Evolutionary conservation across 2,797 vertebrate genomes (phyloP), one percentile per base, ranked within the genome.

Genomic region (Hemibagrus guttatus): DNA sequence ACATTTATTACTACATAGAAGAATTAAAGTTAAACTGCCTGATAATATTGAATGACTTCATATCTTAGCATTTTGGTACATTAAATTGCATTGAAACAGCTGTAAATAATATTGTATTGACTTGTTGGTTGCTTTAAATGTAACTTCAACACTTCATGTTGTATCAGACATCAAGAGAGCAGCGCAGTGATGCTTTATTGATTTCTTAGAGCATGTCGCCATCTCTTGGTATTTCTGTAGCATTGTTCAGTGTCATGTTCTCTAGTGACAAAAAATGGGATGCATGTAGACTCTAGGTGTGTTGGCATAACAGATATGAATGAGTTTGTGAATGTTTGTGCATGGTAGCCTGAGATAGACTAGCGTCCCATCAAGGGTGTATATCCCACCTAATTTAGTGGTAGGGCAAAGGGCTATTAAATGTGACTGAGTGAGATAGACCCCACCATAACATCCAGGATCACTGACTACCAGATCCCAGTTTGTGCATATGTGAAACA

Each of bases 201-300:
- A 11, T 81, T 63, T 63, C 31, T 46, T 81, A 5, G 23, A 81
- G 79, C 13, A 72, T 58, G 49, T 49, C 66, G 66, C 86, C 83
- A 87, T 81, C 86, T 87, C 14, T 59, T 80, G 86, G 75, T 63
- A 13, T 54, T 54, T 71, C 23, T 21, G 16, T 8, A n/a, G 42
- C 49, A 84, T n/a, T 84, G 69, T 13, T 71, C n/a, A 14, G 21
- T 13, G 8, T 49, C 9, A 1, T 49, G 46, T 49, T 49, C 46
- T 49, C 6, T 49, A 49, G 7, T 8, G 46, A 49, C 8, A 6
- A 49, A 7, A 49, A 49, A 49, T 46, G 39, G 69, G 42, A 72
- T 42, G 39, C 39, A 71, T 19, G 46, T 49, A 49, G 46, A 49
- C 46, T 8, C 7, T 49, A 49, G 46, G 9, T 49, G 46, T 49